Conservation (phyloP, 2,113 vertebrate genomes). For the Otis tarda region DNA sequence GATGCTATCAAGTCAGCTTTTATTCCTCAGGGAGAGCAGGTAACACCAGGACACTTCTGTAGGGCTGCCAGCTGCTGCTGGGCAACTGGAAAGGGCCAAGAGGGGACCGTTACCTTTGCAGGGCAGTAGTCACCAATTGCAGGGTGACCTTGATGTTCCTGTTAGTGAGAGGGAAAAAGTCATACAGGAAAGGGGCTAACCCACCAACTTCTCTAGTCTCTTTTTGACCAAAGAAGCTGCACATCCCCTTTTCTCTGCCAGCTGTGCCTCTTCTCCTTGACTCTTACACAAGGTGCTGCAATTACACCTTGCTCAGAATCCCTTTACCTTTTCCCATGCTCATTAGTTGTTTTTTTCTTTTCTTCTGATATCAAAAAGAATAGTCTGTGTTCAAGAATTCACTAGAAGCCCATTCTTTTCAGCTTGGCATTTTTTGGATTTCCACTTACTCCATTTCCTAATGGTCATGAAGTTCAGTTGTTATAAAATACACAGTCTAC, state of each 20-base stretch:
- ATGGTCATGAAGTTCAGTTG: not conserved
- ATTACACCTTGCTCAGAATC: not conserved
- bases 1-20: not conserved
- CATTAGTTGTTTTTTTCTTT: not conserved
- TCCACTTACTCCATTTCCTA: not conserved
- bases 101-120: fast-evolving
- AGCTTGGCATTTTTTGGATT: not conserved
- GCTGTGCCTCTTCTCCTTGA: not conserved
- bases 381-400: not conserved
- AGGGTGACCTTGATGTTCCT: not conserved
- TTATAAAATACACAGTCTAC: not conserved
- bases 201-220: not conserved
- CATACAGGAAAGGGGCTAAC: not conserved
- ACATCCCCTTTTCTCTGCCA: not conserved
- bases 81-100: not conserved
- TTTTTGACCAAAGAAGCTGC: not conserved
- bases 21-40: not conserved
- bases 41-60: not conserved
- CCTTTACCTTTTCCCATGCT: not conserved
- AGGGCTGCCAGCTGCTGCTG: not conserved
- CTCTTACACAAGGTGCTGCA: not conserved
- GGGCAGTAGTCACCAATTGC: not conserved
- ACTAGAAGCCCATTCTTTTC: not conserved
- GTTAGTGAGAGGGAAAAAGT: not conserved
- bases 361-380: not conserved